phyloP scores from a whole-genome alignment of 2,113 vertebrate genomes.

The Sinocyclocheilus maitianheensis region DNA sequence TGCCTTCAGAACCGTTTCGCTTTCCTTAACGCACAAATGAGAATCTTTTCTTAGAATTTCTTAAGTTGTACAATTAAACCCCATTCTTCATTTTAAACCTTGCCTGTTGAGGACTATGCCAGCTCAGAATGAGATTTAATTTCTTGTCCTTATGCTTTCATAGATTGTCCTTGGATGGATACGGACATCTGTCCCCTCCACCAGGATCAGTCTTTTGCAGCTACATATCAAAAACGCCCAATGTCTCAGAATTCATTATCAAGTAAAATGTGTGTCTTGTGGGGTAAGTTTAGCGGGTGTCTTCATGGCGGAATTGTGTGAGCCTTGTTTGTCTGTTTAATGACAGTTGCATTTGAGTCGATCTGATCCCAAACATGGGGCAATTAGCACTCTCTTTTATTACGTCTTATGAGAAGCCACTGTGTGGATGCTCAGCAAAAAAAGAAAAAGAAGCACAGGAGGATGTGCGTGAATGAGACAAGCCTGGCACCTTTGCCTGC shows the following conservation, averaged over 20 bases:
- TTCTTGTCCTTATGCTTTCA: no score
- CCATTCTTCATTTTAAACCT: no score
- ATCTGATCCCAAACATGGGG: slow-evolving; percentile 44
- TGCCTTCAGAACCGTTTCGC: no score
- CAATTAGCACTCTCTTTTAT: slow-evolving; percentile 49
- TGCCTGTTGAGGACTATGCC: no score
- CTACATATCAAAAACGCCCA: not conserved
- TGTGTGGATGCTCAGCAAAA: not conserved
- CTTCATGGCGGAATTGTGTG: not conserved
- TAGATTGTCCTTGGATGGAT: not conserved
- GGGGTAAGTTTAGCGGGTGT: slow-evolving; percentile 15
- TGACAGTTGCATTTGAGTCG: slow-evolving; percentile 45
- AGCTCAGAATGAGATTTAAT: not conserved
- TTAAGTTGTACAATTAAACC: no score
- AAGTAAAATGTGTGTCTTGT: not conserved
- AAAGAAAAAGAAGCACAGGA: slow-evolving; percentile 19
- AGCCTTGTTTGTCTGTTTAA: slow-evolving; percentile 45
- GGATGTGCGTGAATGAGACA: slow-evolving; percentile 60
- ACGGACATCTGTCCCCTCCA: not conserved
- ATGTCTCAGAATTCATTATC: not conserved
- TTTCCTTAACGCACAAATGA: not conserved
- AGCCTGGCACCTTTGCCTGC: slow-evolving; percentile 75
- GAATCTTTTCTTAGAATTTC: not conserved
- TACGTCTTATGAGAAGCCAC: slow-evolving; percentile 10
- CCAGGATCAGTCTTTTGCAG: slow-evolving; percentile 8